phyloP scores from a whole-genome alignment of 2,113 vertebrate species.

The Meriones unguiculatus region DNA sequence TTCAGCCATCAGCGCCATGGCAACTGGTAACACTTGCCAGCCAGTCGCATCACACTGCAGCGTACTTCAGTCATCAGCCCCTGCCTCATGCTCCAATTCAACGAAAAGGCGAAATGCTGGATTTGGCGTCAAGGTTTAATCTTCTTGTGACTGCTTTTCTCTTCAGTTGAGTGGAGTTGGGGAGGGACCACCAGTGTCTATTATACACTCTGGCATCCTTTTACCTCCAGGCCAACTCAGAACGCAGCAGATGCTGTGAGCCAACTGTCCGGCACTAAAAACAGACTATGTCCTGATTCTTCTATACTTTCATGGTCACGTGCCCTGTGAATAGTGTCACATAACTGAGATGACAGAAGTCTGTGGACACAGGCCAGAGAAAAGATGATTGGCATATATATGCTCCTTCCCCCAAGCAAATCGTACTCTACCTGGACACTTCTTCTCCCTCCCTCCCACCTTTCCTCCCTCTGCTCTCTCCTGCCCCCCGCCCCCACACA shows the following conservation, averaged over 20 bases:
- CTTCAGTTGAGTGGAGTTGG: neutral
- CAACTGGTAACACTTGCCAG: neutral
- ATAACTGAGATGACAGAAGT: neutral
- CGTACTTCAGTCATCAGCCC: neutral
- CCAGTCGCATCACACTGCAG: neutral
- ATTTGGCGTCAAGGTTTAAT: neutral
- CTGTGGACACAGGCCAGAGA: neutral
- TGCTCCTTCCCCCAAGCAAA: neutral
- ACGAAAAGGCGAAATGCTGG: neutral
- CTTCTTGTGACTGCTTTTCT: conserved; percentile 5
- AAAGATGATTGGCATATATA: conserved; percentile 24
- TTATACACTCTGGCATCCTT: neutral
- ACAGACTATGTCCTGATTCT: neutral
- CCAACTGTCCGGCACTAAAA: conserved; percentile 32
- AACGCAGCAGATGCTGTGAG: neutral
- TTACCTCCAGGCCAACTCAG: neutral
- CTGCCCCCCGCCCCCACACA: too few relatives aligned
- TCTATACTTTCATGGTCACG: neutral
- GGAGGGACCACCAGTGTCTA: neutral
- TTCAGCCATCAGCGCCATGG: neutral
- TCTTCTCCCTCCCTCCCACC: neutral
- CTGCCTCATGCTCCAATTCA: neutral
- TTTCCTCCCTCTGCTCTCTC: neutral
- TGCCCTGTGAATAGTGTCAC: neutral
- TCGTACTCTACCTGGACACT: neutral